Evolutionary conservation across 1,140 invertebrate genomes (phyloP), one percentile per base, ranked within the genome.

Genomic region (Pseudobourletiella spinata): DNA sequence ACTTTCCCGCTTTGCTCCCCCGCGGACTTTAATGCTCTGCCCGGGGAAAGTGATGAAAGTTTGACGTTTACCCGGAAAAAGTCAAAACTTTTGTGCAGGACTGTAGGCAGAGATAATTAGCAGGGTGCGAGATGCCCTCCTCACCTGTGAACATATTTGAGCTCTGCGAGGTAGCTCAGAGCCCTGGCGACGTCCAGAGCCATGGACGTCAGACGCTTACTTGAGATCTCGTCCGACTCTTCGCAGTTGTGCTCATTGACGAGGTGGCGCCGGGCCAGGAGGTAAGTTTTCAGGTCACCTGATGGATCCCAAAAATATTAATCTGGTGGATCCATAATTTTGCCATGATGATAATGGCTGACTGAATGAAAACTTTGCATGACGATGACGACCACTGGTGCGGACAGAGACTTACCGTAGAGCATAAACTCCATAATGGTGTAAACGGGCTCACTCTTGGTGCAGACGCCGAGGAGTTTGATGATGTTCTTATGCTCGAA

Each of bases 341-440:
- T n/a, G n/a, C n/a, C n/a, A n/a, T n/a, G n/a, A n/a, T n/a, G n/a
- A n/a, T n/a, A n/a, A n/a, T n/a, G n/a, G n/a, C n/a, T n/a, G n/a
- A n/a, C n/a, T n/a, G n/a, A n/a, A n/a, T n/a, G n/a, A n/a, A n/a
- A n/a, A n/a, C n/a, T n/a, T n/a, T n/a, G n/a, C n/a, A n/a, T n/a
- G n/a, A n/a, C n/a, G n/a, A n/a, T n/a, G n/a, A n/a, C n/a, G n/a
- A n/a, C n/a, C n/a, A n/a, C n/a, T n/a, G n/a, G n/a, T n/a, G n/a
- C n/a, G n/a, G n/a, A n/a, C n/a, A n/a, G n/a, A n/a, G n/a, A 73
- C 71, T 78, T 76, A 74, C 92, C 92, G 67, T 92, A 92, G 44
- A 94, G 79, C 87, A 94, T 92, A 66, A 92, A 93, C 73, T 95
- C 91, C 84, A 95, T 93, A 0, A 95, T 83, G 3, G 90, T 91